Evolutionary conservation across 2,888 invertebrate genomes (phyloP).

Genomic region (Cacoxenus indagator): DNA sequence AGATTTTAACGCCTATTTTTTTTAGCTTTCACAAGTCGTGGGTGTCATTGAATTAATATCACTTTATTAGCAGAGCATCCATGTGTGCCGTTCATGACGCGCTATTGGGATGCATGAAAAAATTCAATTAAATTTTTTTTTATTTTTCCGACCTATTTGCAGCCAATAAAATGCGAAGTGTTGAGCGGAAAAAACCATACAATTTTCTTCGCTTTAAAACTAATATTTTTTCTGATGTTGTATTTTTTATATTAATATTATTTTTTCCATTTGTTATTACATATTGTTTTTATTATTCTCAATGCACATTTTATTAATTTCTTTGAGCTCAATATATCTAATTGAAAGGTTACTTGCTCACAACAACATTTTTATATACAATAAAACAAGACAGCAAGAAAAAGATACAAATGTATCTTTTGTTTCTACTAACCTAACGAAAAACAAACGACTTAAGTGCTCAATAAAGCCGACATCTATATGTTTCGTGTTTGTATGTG

Average conservation of each 20-base stretch:
- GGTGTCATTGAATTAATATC: too few relatives aligned
- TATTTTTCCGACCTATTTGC: too few relatives aligned
- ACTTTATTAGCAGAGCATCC: too few relatives aligned
- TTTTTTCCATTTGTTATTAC: background rate
- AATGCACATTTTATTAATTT: background rate
- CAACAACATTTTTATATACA: background rate
- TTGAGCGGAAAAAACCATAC: too few relatives aligned
- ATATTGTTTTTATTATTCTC: background rate
- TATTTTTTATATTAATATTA: conserved; percentile 7
- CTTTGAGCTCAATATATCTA: background rate
- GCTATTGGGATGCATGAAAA: too few relatives aligned
- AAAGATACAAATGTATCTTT: conserved; percentile 3
- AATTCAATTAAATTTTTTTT: too few relatives aligned
- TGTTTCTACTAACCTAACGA: conserved; percentile 10
- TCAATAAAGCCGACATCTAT: background rate
- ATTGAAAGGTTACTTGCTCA: conserved; percentile 15
- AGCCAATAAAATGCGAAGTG: too few relatives aligned
- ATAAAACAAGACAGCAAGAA: background rate
- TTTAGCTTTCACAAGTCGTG: too few relatives aligned
- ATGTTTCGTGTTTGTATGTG: background rate
- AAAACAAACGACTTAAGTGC: conserved; percentile 2
- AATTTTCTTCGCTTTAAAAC: too few relatives aligned
- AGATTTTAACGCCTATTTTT: too few relatives aligned
- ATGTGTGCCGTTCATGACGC: too few relatives aligned
- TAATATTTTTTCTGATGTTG: background rate